Evolutionary conservation across 1,140 invertebrate species (phyloP), one percentile per base, ranked within the genome.

Genomic region (Brachionus sp.): DNA sequence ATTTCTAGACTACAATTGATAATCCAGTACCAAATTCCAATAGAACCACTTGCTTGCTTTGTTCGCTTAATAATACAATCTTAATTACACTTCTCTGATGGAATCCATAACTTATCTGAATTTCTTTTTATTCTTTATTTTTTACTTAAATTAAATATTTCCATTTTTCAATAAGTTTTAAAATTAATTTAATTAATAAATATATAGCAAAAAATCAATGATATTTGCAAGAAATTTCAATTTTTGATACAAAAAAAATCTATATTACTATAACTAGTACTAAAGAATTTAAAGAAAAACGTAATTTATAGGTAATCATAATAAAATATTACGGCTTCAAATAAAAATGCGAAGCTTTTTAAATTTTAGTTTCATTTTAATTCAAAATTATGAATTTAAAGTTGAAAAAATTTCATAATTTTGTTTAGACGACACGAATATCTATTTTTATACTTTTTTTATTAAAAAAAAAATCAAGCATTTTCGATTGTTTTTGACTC

Each of bases 381-480:
- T 57, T 57, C n/a, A 57, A 57, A 53, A 57, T 57, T 39, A 39
- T 39, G 66, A 39, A 42, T 39, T 29, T 66, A 29, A 70, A 19
- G n/a, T 39, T 39, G 3, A 23, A 39, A 70, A 70, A 70, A 44
- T 37, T 37, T 44, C 66, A 70, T 70, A 70, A 70, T 70, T 70
- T 37, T 39, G 66, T 70, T 42, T 42, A 70, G 37, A 19, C 37
- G 66, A 70, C 66, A 70, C 37, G 66, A 70, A 70, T 70, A 70
- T 70, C 66, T 70, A 3, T 39, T 37, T 39, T 23, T 42, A 39
- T 39, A 39, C n/a, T 9, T 13, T 16, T 66, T 29, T n/a, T 35
- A 70, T 70, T 57, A 57, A 29, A 57, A 57, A 57, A 57, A 57
- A 57, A 57, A 19, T 57, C 50, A 57, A 25, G 50, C 6, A 57